phyloP scores from a whole-genome alignment of 92 coral and sea anemone species.

The Parazoanthus darwini region DNA sequence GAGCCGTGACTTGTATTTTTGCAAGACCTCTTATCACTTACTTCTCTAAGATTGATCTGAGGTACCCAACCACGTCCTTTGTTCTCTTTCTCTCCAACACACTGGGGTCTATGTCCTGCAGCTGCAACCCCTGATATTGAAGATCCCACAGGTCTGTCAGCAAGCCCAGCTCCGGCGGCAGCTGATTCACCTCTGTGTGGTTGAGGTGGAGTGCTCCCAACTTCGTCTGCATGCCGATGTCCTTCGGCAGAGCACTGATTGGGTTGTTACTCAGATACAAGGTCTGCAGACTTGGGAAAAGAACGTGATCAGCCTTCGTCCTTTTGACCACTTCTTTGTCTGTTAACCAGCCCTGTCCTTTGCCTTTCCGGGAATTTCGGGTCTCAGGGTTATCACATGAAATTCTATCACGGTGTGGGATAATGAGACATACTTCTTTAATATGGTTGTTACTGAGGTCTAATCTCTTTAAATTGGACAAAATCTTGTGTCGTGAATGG shows the following conservation, averaged over 20 bases:
- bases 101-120: slow-evolving; percentile 92
- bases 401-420: slow-evolving; percentile 46
- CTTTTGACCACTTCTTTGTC: slow-evolving; percentile 29
- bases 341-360: slow-evolving; percentile 51
- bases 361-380: slow-evolving; percentile 36
- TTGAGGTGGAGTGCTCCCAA: slow-evolving; percentile 90
- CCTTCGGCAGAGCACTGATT: slow-evolving; percentile 63
- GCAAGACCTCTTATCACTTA: slow-evolving; percentile 27
- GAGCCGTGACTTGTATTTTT: no score
- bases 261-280: slow-evolving; percentile 77
- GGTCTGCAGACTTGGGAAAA: slow-evolving; percentile 89
- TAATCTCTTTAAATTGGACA: slow-evolving; percentile 82
- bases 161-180: slow-evolving; percentile 94
- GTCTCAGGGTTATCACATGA: slow-evolving; percentile 12
- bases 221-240: slow-evolving; percentile 77
- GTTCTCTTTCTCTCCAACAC: slow-evolving; percentile 94
- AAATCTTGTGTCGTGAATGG: slow-evolving; percentile 75
- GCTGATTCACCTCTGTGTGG: slow-evolving; percentile 75
- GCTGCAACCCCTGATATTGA: slow-evolving; percentile 80
- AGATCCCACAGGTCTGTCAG: slow-evolving; percentile 95
- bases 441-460: slow-evolving; percentile 84
- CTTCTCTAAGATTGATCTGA: slow-evolving; percentile 95
- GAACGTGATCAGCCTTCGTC: slow-evolving; percentile 49
- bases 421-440: slow-evolving; percentile 64
- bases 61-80: slow-evolving; percentile 90